Evolutionary conservation across 1,140 invertebrate species (phyloP).

Genomic region (Mya arenaria): DNA sequence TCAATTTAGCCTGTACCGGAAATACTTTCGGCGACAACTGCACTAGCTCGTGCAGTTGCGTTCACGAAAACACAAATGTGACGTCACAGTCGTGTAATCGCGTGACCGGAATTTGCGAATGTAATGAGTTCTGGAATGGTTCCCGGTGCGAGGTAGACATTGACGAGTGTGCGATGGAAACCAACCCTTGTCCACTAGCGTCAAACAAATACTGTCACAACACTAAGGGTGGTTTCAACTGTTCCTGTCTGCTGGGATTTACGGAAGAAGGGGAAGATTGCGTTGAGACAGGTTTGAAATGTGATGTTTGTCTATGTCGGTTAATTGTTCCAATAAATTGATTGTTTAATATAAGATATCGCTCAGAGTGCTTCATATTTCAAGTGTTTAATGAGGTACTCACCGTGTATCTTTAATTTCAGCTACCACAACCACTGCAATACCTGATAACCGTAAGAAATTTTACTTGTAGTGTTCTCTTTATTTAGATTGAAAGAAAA

Average conservation of each 20-base stretch:
- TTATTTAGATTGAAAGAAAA: too few relatives aligned
- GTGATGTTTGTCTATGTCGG: too few relatives aligned
- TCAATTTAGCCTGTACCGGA: background rate
- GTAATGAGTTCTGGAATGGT: background rate
- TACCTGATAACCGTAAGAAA: too few relatives aligned
- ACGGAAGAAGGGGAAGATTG: background rate
- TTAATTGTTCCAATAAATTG: too few relatives aligned
- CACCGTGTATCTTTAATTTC: too few relatives aligned
- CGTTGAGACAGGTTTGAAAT: background rate
- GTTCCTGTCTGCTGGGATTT: background rate
- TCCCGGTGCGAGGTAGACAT: background rate
- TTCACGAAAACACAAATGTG: background rate
- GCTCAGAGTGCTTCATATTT: too few relatives aligned
- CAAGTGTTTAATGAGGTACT: too few relatives aligned
- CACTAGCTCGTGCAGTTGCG: background rate
- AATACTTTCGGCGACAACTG: background rate
- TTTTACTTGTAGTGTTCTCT: too few relatives aligned
- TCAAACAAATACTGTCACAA: constrained; percentile 13
- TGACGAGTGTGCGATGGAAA: background rate
- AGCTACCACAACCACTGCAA: too few relatives aligned
- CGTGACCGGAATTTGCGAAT: constrained; percentile 6
- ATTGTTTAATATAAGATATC: too few relatives aligned
- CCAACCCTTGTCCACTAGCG: background rate
- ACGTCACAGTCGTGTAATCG: constrained; percentile 4
- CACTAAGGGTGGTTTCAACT: background rate